Percentiles rank a stretch among this genome's conserved stretches.
Conservation (phyloP, 2,113 vertebrate species). For the Isurus oxyrinchus region DNA sequence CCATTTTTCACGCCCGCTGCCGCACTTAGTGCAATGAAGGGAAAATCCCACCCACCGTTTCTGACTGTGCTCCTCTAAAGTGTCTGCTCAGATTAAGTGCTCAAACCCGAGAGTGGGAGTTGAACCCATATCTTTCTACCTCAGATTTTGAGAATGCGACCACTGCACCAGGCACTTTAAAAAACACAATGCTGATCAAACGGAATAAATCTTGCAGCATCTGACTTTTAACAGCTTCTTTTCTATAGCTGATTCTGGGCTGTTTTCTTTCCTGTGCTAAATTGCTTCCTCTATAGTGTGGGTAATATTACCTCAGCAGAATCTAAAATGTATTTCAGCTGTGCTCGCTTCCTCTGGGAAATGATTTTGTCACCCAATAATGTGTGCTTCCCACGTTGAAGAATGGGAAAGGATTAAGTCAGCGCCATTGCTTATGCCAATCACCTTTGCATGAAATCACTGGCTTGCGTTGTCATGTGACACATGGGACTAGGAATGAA, state of each 20-base stretch:
- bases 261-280: constrained; percentile 34
- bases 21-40: no score
- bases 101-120: background rate
- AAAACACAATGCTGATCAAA: background rate
- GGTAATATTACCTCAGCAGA: constrained; percentile 31
- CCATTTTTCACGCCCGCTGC: no score
- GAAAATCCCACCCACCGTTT: background rate
- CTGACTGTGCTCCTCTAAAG: background rate
- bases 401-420: background rate
- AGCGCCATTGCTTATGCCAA: background rate
- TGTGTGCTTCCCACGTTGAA: constrained; percentile 24
- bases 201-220: background rate
- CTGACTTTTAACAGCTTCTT: background rate
- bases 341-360: constrained; percentile 18
- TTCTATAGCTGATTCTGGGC: background rate
- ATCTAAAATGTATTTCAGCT: constrained; percentile 25
- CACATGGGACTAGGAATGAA: background rate
- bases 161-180: background rate
- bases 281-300: constrained; percentile 15
- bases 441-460: background rate
- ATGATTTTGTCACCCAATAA: background rate
- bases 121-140: background rate
- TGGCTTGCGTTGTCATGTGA: background rate
- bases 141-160: background rate
- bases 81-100: background rate